phyloP scores from a whole-genome alignment of 1,140 invertebrate genomes.

The Metaphire vulgaris region DNA sequence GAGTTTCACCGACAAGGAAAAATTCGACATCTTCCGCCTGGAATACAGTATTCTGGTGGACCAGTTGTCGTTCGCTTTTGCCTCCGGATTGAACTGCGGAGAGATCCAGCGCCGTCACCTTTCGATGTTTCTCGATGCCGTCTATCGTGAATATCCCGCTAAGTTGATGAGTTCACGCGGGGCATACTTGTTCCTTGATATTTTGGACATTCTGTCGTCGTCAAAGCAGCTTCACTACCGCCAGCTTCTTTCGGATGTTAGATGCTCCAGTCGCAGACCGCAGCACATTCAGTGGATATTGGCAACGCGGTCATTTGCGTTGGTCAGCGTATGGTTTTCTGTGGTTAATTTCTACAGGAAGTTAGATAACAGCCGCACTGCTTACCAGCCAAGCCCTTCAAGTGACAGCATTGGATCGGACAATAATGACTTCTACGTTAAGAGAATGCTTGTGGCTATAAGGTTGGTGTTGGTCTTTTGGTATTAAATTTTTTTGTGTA shows the following conservation, averaged over 20 bases:
- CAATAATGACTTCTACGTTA: conserved; percentile 33
- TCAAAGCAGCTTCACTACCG: conserved; percentile 43
- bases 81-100: conserved; percentile 41
- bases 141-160: conserved; percentile 49
- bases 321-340: conserved; percentile 47
- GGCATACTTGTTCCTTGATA: conserved; percentile 44
- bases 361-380: conserved; percentile 28
- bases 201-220: conserved; percentile 47
- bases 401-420: too few relatives aligned
- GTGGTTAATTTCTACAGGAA: conserved; percentile 49
- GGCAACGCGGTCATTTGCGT: conserved; percentile 45
- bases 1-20: conserved; percentile 43
- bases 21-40: conserved; percentile 46
- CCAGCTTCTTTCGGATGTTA: conserved; percentile 46
- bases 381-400: neutral
- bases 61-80: conserved; percentile 47
- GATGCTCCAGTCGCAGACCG: conserved; percentile 45
- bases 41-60: conserved; percentile 48
- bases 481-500: neutral
- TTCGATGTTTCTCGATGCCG: conserved; percentile 39
- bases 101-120: conserved; percentile 40
- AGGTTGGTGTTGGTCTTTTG: conserved; percentile 30
- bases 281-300: conserved; percentile 49
- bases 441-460: conserved; percentile 40
- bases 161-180: conserved; percentile 43